Evolutionary conservation across 2,113 vertebrate genomes (phyloP).

Genomic region (Pteronura brasiliensis): DNA sequence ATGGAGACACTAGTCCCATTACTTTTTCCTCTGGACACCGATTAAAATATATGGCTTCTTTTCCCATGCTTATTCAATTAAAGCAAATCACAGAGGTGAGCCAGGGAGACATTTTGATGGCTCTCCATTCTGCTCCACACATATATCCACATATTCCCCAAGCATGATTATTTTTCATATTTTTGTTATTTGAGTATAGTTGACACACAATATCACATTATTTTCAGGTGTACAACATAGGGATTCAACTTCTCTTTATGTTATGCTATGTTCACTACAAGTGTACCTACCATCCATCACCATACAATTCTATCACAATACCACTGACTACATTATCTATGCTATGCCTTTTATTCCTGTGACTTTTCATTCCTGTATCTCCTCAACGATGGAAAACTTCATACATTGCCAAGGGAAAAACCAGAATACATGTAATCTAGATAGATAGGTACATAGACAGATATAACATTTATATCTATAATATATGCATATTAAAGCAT

Average conservation of each 20-base stretch:
- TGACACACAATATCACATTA: background rate
- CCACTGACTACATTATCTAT: background rate
- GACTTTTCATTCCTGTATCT: background rate
- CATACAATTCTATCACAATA: background rate
- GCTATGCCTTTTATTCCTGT: background rate
- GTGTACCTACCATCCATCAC: background rate
- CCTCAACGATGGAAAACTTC: background rate
- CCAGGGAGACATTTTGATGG: background rate
- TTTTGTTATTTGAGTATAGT: background rate
- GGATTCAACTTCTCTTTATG: background rate
- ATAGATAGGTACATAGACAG: background rate
- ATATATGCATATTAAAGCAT: background rate
- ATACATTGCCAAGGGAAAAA: background rate
- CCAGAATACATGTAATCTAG: background rate
- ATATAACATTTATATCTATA: background rate
- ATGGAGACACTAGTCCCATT: background rate
- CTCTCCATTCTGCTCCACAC: accelerated
- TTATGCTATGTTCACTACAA: background rate
- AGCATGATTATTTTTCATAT: background rate
- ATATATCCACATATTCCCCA: background rate
- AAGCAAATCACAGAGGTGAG: background rate
- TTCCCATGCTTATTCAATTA: background rate
- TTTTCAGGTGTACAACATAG: background rate
- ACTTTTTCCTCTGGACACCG: background rate
- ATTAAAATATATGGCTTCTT: background rate